A percentile compares a stretch with the other conserved stretches of the same genome.
phyloP scores from a whole-genome alignment of 2,797 vertebrate genomes.

The Babyrousa celebensis region DNA sequence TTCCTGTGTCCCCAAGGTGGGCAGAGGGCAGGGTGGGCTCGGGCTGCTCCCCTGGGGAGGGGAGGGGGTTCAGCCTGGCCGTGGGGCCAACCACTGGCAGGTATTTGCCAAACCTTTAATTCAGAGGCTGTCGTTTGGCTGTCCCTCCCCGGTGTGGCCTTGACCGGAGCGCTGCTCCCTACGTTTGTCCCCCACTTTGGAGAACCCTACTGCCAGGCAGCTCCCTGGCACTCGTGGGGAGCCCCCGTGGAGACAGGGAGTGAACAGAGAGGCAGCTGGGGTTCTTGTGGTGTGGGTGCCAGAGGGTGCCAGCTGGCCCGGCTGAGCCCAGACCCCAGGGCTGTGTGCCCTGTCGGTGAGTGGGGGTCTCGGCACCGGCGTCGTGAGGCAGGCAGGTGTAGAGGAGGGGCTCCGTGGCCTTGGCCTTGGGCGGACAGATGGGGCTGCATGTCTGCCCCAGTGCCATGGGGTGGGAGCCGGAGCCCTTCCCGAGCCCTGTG shows the following conservation, averaged over 20 bases:
- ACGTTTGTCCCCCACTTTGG: background rate
- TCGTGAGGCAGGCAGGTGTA: rapidly evolving
- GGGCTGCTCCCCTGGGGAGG: constrained; percentile 35
- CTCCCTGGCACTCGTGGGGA: background rate
- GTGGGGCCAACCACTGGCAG: background rate
- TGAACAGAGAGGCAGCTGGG: background rate
- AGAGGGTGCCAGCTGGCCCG: too few species aligned
- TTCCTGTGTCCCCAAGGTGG: constrained; percentile 79
- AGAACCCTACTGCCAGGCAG: background rate
- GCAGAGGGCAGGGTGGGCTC: background rate
- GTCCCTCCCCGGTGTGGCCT: constrained; percentile 29
- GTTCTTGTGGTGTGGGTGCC: background rate
- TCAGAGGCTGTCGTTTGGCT: constrained; percentile 24
- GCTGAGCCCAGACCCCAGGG: background rate
- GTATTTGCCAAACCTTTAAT: constrained; percentile 79
- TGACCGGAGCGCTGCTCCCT: background rate
- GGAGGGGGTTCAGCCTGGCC: constrained; percentile 46
- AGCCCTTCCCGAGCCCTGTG: rapidly evolving
- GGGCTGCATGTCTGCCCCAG: background rate
- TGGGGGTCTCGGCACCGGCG: rapidly evolving
- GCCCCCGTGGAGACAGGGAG: background rate
- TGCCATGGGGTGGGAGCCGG: background rate
- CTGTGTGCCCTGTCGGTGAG: background rate
- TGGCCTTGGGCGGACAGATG: rapidly evolving
- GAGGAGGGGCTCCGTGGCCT: too few species aligned